phyloP scores from a whole-genome alignment of 2,797 vertebrate genomes.

The Eidolon dupreanum region DNA sequence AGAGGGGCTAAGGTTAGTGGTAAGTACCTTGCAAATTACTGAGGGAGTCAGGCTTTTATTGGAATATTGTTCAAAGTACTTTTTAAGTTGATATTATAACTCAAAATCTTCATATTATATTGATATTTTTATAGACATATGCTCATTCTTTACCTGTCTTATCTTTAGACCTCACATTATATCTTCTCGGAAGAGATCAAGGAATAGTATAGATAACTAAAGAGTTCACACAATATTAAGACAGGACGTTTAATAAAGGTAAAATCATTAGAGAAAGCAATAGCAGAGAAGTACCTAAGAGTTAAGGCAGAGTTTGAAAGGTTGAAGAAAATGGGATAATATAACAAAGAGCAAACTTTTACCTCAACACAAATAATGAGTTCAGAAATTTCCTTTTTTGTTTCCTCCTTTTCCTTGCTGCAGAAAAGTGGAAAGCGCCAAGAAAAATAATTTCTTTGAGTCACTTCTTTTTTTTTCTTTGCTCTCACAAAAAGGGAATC shows the following conservation, averaged over 20 bases:
- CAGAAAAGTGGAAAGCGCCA: neutral
- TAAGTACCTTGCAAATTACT: neutral
- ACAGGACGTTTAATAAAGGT: neutral
- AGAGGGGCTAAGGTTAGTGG: neutral
- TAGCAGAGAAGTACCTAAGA: neutral
- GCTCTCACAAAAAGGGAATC: neutral
- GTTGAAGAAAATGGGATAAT: neutral
- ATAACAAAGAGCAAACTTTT: neutral
- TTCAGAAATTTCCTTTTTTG: neutral
- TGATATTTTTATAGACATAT: neutral
- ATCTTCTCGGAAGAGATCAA: neutral
- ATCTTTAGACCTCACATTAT: neutral
- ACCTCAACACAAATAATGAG: neutral
- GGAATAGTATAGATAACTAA: neutral
- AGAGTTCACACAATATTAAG: slow-evolving; percentile 6
- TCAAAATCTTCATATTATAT: slow-evolving; percentile 15
- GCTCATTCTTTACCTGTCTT: neutral
- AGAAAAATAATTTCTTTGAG: neutral
- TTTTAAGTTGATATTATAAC: neutral
- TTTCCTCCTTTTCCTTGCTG: slow-evolving; percentile 27
- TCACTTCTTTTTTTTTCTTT: neutral
- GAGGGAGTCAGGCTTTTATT: neutral
- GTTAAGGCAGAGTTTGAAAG: neutral
- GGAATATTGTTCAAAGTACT: neutral
- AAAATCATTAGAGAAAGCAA: neutral